A percentile compares a stretch with the other conserved stretches of the same genome.
Evolutionary conservation across 2,797 vertebrate genomes (phyloP).

Genomic region (Diplodus sargus): DNA sequence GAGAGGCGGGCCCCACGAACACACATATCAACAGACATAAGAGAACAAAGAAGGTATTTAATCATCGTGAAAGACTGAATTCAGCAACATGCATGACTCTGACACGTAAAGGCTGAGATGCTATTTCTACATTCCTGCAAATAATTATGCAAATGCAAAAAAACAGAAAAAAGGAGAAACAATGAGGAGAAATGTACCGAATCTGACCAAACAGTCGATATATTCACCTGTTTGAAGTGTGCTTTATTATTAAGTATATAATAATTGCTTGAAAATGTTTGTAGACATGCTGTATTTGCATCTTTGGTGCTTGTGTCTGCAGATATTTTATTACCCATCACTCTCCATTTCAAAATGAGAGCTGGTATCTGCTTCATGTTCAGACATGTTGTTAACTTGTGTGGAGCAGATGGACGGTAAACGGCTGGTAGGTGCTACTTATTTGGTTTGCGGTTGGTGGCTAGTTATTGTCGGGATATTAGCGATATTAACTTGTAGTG

Average conservation of each 20-base stretch:
- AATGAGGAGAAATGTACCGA: neutral
- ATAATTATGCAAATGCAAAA: neutral
- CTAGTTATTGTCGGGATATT: neutral
- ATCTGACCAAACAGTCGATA: neutral
- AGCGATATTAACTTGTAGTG: neutral
- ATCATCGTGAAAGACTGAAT: neutral
- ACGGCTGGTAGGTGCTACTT: neutral
- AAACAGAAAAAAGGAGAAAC: neutral
- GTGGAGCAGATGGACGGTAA: neutral
- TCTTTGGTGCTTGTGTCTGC: neutral
- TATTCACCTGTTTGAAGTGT: neutral
- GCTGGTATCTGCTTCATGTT: neutral
- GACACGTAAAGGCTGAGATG: neutral
- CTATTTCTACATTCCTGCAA: neutral
- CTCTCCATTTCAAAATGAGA: neutral
- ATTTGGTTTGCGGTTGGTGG: neutral
- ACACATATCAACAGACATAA: neutral
- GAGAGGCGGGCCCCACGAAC: conserved; percentile 8
- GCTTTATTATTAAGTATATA: neutral
- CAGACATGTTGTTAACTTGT: neutral
- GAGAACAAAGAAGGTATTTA: neutral
- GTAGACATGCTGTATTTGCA: neutral
- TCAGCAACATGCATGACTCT: neutral
- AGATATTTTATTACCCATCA: neutral
- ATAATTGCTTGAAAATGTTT: neutral